phyloP scores from a whole-genome alignment of 2,797 vertebrate genomes.

The Gallirallus australis region DNA sequence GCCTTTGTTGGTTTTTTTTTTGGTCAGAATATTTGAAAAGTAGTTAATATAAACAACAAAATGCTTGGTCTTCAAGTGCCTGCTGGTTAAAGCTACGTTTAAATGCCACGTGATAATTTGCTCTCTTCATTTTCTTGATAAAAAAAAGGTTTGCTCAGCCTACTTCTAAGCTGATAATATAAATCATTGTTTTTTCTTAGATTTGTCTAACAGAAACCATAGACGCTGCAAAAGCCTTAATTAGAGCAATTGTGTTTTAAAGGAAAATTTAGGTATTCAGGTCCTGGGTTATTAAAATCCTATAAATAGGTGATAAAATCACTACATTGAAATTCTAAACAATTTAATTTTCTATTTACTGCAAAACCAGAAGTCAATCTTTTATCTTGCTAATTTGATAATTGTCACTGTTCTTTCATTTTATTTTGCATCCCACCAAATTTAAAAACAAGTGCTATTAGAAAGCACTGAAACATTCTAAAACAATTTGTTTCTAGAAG shows the following conservation, averaged over 20 bases:
- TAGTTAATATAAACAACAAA: conserved; percentile 42
- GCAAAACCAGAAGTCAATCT: background rate
- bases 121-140: conserved; percentile 7
- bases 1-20: background rate
- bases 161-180: background rate
- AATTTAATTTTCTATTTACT: background rate
- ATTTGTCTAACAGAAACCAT: background rate
- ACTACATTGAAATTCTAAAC: background rate
- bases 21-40: conserved; percentile 45
- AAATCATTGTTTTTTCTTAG: background rate
- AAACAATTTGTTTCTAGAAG: conserved; percentile 7
- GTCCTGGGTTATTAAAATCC: background rate
- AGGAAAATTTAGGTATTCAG: background rate
- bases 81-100: conserved; percentile 21
- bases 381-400: conserved; percentile 20
- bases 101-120: background rate
- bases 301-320: background rate
- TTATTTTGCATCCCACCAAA: background rate
- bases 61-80: background rate
- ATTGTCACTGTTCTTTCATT: background rate
- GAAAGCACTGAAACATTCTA: background rate
- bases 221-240: background rate
- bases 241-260: background rate
- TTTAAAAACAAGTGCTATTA: background rate
- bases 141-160: background rate